Conservation (phyloP, 2,113 vertebrate genomes). For the Ifrita kowaldi region DNA sequence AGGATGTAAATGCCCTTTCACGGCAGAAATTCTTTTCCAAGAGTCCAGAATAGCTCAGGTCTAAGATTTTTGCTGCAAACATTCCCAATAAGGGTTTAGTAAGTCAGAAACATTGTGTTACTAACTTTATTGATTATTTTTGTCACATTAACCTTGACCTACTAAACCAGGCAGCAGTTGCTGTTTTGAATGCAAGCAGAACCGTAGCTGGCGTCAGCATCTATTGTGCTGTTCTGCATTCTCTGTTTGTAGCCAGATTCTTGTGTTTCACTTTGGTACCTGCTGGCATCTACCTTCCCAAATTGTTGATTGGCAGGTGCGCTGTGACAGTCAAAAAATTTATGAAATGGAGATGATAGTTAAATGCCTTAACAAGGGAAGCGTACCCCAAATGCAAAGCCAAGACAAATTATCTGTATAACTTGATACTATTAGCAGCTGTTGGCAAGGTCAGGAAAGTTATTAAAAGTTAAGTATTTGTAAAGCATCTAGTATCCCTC, state of each 20-base stretch:
- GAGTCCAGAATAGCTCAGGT: not conserved
- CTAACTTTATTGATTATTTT: slow-evolving; percentile 36
- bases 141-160: slow-evolving; percentile 49
- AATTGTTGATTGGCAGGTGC: not conserved
- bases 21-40: not conserved
- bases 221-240: not conserved
- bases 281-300: not conserved
- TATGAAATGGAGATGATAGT: not conserved
- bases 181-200: not conserved
- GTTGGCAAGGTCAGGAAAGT: not conserved
- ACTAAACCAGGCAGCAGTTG: not conserved
- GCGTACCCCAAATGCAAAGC: not conserved
- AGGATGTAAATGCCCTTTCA: not conserved
- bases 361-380: not conserved
- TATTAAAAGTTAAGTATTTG: not conserved
- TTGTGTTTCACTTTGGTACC: not conserved
- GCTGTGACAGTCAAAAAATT: not conserved
- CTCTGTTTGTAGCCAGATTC: not conserved
- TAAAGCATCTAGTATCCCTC: not conserved
- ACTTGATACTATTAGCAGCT: not conserved
- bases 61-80: not conserved
- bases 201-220: not conserved
- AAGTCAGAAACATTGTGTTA: not conserved
- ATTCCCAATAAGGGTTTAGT: not conserved
- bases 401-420: not conserved